phyloP scores from a whole-genome alignment of 2,888 invertebrate genomes.

The Caenorhabditis afra region DNA sequence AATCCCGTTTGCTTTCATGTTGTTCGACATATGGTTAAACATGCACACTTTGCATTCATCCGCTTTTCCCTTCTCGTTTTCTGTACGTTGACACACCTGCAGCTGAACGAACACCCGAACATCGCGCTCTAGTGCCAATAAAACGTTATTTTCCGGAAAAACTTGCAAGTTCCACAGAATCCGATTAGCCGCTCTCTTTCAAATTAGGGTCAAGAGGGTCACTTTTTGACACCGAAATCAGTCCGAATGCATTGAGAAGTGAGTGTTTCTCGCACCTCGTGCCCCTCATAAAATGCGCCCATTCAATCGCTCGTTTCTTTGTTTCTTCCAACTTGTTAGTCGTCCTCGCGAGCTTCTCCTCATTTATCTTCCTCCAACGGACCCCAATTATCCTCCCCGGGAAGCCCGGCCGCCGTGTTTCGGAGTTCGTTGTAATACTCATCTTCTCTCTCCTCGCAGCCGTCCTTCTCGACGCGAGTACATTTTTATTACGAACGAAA shows the following conservation, averaged over 20 bases:
- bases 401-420: conserved; percentile 2
- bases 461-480: conserved; percentile 8
- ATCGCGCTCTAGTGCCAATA: not conserved
- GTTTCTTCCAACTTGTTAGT: conserved; percentile 2
- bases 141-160: not conserved
- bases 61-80: not conserved
- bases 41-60: not conserved
- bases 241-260: not conserved
- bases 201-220: conserved; percentile 33
- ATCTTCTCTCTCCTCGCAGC: no score
- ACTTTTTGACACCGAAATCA: not conserved
- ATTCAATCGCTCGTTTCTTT: not conserved
- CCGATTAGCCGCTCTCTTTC: conserved; percentile 15
- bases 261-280: not conserved
- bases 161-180: no score
- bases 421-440: conserved; percentile 9
- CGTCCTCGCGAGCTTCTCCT: conserved; percentile 9
- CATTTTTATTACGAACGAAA: conserved; percentile 11
- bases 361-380: conserved; percentile 42
- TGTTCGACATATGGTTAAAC: not conserved
- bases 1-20: not conserved
- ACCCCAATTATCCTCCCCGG: conserved; percentile 26
- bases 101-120: not conserved
- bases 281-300: not conserved
- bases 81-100: conserved; percentile 13